Evolutionary conservation across 2,797 vertebrate species (phyloP).

Genomic region (Megaceryle alcyon): DNA sequence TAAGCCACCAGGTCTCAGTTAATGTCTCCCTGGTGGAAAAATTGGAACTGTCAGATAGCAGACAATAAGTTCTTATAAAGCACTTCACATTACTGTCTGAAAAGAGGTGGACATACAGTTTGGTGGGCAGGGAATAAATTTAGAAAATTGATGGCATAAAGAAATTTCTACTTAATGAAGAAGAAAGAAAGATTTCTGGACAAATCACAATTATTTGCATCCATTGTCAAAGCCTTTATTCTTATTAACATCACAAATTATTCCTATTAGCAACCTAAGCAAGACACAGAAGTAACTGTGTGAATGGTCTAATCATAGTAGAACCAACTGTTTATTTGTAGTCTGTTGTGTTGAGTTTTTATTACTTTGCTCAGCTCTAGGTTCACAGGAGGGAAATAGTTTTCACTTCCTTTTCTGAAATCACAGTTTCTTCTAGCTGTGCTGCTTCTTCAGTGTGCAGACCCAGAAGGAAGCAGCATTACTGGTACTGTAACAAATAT

Average conservation of each 20-base stretch:
- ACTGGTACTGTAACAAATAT: not conserved
- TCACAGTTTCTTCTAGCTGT: not conserved
- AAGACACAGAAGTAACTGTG: not conserved
- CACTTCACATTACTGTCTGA: not conserved
- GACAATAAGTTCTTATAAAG: not conserved
- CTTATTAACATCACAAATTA: not conserved
- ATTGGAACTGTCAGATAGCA: not conserved
- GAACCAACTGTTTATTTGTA: not conserved
- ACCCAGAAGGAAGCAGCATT: not conserved
- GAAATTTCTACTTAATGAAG: not conserved
- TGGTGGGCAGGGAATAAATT: not conserved
- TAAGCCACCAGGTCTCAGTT: not conserved
- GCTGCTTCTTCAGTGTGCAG: not conserved
- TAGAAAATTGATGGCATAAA: not conserved
- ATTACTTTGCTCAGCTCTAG: not conserved
- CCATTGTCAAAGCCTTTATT: not conserved
- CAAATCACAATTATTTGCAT: not conserved
- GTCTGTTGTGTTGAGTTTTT: not conserved
- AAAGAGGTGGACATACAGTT: not conserved
- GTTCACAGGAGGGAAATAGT: not conserved
- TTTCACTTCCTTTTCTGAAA: constrained; percentile 11
- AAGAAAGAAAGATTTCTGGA: not conserved
- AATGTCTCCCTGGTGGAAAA: not conserved
- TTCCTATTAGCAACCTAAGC: not conserved
- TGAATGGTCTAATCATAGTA: not conserved